A percentile compares a stretch with the other conserved stretches of the same genome.
These are phyloP conservation scores for Sebastiscus albofasciatus DNA, from an alignment of 2,797 vertebrate species.

Conservation along the genomic window DNA sequence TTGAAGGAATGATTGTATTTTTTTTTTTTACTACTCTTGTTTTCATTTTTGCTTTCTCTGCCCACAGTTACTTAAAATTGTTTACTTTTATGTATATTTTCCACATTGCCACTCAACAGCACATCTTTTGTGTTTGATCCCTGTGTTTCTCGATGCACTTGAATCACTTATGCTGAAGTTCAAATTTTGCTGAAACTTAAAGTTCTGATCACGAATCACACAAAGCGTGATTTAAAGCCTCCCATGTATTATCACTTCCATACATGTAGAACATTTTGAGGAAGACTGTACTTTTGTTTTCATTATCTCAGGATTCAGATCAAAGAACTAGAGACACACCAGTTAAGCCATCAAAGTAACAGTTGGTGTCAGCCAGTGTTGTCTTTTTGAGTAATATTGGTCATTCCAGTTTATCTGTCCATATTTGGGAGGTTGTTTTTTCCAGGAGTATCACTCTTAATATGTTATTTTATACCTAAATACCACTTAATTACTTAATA, in stretches of 20 bases:
- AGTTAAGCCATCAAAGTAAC: too few species aligned
- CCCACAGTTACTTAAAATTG: neutral
- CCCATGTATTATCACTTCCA: neutral
- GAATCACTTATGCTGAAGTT: constrained; percentile 62
- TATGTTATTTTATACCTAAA: neutral
- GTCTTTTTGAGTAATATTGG: too few species aligned
- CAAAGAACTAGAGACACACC: neutral
- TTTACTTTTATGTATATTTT: neutral
- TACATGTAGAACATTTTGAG: neutral
- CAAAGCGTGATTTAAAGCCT: neutral
- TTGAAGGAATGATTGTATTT: constrained; percentile 48
- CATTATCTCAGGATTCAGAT: constrained; percentile 1
- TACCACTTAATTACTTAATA: neutral
- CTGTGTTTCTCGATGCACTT: constrained; percentile 36
- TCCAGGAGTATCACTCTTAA: neutral
- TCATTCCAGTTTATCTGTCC: neutral
- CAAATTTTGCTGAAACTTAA: constrained; percentile 20
- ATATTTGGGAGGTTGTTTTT: neutral
- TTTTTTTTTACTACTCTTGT: neutral
- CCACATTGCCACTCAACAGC: neutral
- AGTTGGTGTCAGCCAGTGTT: neutral
- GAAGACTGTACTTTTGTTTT: neutral
- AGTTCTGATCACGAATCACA: neutral
- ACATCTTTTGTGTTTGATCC: constrained; percentile 8
- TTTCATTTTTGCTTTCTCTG: neutral